These are phyloP conservation scores for Galaxea fascicularis DNA, from an alignment of 92 coral and sea anemone species.

Conservation along the genomic window DNA sequence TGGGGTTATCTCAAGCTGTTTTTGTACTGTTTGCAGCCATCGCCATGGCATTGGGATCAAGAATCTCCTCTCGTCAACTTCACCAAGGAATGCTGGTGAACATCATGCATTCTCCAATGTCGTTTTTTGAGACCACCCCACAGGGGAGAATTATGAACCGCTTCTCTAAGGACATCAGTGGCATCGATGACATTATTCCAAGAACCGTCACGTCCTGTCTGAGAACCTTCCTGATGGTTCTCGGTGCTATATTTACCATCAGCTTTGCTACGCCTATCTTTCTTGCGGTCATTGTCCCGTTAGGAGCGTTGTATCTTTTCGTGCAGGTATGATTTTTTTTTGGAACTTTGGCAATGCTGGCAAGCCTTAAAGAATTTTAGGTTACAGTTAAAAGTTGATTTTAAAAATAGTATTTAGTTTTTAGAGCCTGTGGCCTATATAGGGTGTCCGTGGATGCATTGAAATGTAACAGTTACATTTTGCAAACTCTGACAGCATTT, in stretches of 20 bases:
- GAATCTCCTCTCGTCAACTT: slow-evolving; percentile 61
- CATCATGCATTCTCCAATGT: slow-evolving; percentile 77
- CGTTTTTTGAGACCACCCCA: slow-evolving; percentile 92
- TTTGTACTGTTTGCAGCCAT: slow-evolving; percentile 43
- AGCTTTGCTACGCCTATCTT: slow-evolving; percentile 88
- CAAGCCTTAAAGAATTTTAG: no score
- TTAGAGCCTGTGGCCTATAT: no score
- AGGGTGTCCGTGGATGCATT: no score
- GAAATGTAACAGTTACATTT: no score
- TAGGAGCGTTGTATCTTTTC: slow-evolving; percentile 68
- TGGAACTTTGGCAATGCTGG: background rate
- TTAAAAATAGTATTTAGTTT: no score
- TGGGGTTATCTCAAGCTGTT: slow-evolving; percentile 75
- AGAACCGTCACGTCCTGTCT: slow-evolving; percentile 39
- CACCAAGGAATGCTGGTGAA: slow-evolving; percentile 72
- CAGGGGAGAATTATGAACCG: slow-evolving; percentile 87
- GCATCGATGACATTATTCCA: slow-evolving; percentile 80
- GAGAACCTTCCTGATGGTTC: slow-evolving; percentile 55
- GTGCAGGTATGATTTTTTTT: slow-evolving; percentile 72
- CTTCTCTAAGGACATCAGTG: slow-evolving; percentile 86
- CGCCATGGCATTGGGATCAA: slow-evolving; percentile 61
- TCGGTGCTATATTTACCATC: slow-evolving; percentile 75
- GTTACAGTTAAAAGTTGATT: no score
- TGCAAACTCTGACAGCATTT: no score
- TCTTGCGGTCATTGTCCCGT: slow-evolving; percentile 74